Conservation (phyloP, 2,797 vertebrate species). For the Chrysocyon brachyurus region DNA sequence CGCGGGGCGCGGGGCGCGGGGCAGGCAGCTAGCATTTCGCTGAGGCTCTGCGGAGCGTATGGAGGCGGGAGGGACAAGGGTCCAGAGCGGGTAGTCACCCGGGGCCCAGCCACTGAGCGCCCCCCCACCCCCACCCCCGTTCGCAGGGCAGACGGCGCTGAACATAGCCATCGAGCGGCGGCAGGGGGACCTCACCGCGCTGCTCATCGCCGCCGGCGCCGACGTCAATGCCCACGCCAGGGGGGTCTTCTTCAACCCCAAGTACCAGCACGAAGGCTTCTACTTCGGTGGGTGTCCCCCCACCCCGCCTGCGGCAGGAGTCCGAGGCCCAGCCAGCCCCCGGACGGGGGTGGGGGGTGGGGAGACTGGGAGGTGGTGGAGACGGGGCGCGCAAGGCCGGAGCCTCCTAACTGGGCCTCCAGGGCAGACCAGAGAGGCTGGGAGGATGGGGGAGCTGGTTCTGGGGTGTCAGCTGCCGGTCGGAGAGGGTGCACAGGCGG, state of each 20-base stretch:
- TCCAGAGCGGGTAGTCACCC: background rate
- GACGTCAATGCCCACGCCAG: conserved; percentile 90
- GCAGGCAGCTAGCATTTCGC: background rate
- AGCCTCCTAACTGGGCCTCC: background rate
- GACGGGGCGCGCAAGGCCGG: no score
- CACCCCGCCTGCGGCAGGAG: no score
- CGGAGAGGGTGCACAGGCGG: no score
- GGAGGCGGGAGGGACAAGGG: background rate
- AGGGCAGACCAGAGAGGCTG: fast-evolving
- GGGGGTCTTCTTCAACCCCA: conserved; percentile 91
- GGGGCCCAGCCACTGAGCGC: background rate
- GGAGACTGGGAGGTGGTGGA: no score
- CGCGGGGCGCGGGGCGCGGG: no score
- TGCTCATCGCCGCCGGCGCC: conserved; percentile 89
- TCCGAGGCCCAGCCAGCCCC: no score
- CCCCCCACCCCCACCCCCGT: background rate
- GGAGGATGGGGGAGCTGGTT: no score
- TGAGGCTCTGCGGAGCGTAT: background rate
- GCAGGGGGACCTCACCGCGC: conserved; percentile 88
- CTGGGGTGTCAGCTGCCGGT: no score
- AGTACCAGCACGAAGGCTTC: conserved; percentile 90
- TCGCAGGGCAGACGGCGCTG: conserved; percentile 90
- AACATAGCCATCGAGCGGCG: conserved; percentile 92
- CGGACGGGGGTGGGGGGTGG: no score
- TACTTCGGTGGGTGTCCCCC: conserved; percentile 90